These are phyloP conservation scores for Speoplatyrhinus poulsoni DNA, from an alignment of 2,113 vertebrate species.

Conservation along the genomic window DNA sequence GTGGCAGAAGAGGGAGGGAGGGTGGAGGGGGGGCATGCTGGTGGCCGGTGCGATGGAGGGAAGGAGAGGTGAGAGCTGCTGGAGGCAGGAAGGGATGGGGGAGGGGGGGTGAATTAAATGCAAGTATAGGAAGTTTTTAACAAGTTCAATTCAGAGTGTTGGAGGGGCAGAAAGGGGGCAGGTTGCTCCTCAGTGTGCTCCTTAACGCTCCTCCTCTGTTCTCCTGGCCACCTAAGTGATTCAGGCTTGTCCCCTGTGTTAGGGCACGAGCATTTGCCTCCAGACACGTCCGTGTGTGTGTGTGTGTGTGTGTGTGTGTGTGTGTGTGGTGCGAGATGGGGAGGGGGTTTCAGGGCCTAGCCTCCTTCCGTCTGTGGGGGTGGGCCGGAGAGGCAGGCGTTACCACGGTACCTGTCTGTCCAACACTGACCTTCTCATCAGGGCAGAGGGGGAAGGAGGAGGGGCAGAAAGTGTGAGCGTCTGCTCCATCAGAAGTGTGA, in stretches of 20 bases:
- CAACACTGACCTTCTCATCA: constrained; percentile 55
- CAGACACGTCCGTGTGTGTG: constrained; percentile 18
- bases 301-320: constrained; percentile 20
- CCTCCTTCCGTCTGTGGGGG: neutral
- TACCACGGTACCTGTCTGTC: constrained; percentile 27
- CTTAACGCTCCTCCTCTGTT: constrained; percentile 20
- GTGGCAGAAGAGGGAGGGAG: constrained; percentile 19
- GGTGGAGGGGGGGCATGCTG: constrained; percentile 28
- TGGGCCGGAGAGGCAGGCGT: constrained; percentile 22
- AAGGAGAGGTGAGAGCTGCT: constrained; percentile 54
- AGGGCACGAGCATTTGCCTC: constrained; percentile 38
- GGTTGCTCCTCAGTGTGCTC: constrained; percentile 13
- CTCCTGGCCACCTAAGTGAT: constrained; percentile 63
- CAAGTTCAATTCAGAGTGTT: constrained; percentile 45
- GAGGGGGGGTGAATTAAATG: constrained; percentile 42
- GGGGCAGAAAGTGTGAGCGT: constrained; percentile 7
- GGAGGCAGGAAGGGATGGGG: constrained; percentile 41
- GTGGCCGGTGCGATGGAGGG: constrained; percentile 42
- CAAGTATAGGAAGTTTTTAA: constrained; percentile 51
- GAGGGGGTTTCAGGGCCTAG: too few relatives aligned
- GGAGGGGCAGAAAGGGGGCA: constrained; percentile 20
- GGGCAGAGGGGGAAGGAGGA: neutral
- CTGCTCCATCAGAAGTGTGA: constrained; percentile 70
- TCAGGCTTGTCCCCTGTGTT: constrained; percentile 54
- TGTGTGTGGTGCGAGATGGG: constrained; percentile 4